These are phyloP conservation scores for Melanotaenia boesemani DNA, from an alignment of 2,797 vertebrate genomes.

Conservation along the genomic window DNA sequence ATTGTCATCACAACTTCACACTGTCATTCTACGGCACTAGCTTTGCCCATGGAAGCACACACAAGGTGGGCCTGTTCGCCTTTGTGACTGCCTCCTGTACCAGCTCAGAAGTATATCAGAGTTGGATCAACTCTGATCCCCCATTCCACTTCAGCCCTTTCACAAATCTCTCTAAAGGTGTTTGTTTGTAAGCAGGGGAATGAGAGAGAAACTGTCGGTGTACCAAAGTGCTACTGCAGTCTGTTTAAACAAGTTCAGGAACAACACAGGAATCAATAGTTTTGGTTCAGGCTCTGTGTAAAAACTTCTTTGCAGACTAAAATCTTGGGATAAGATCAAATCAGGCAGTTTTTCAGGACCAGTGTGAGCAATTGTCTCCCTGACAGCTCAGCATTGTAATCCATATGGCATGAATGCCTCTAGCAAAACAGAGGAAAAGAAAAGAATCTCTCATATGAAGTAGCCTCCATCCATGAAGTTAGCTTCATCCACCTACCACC, in stretches of 20 bases:
- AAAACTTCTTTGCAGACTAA: neutral
- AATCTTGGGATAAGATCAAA: neutral
- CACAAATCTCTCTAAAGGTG: too few species aligned
- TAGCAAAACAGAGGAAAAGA: neutral
- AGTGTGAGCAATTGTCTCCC: neutral
- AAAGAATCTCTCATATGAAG: neutral
- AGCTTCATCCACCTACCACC: too few species aligned
- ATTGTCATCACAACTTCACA: too few species aligned
- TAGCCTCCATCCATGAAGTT: constrained; percentile 13
- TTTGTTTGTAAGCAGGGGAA: neutral
- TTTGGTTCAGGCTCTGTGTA: constrained; percentile 3
- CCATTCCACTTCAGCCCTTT: too few species aligned
- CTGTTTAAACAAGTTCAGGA: neutral
- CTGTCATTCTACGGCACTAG: too few species aligned
- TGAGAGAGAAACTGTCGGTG: neutral
- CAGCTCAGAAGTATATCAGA: too few species aligned
- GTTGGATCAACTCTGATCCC: too few species aligned
- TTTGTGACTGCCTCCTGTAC: too few species aligned
- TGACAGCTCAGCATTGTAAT: neutral
- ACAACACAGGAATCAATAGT: neutral
- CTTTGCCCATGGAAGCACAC: too few species aligned
- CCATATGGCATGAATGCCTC: neutral
- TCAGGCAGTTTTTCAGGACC: neutral
- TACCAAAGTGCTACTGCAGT: neutral
- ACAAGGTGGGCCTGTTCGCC: too few species aligned